Evolutionary conservation across 2,113 vertebrate species (phyloP), one percentile per base, ranked within the genome.

Genomic region (Vanacampus margaritifer): DNA sequence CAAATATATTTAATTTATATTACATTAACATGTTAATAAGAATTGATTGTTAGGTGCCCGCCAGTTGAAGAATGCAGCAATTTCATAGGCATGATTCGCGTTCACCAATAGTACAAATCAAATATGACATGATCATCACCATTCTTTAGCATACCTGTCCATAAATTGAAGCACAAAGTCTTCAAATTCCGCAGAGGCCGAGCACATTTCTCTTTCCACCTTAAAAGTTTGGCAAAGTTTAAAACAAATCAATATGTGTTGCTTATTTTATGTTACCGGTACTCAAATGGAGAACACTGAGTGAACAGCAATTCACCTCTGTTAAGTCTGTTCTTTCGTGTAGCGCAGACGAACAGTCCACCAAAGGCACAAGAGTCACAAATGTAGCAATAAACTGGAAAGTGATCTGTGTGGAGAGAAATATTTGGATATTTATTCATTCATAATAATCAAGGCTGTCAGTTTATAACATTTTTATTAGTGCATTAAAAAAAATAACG

Each of bases 321-420:
- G 96, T 94, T 76, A 99, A 91, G 83, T 98, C 93, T 23, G 91
- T 92, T 89, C 93, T 93, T 87, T 99, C 97, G 85, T 96, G 95
- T 14, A 98, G 88, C 73, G 94, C 90, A 82, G 95, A 94, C 50
- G 97, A 99, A 82, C 97, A 99, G 85, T 99, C 97, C 82, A 99
- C 96, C 94, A 99, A 98, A 97, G 97, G 97, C 94, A 99, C 95
- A 87, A 99, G 92, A 88, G 97, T 97, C 84, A 96, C 95, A 94
- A 99, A 99, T 1, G 97, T 99, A 89, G 96, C 96, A 88, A 99
- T 99, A 86, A 99, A 99, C 75, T 99, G 97, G 94, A 99, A 99
- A 89, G 97, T 99, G 88, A 99, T 98, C 97, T 99, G 88, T 69
- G 64, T 68, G 83, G 36, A 90, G 5, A 61, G 6, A 1, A 85